Evolutionary conservation across 2,888 invertebrate genomes (phyloP), one percentile per base, ranked within the genome.

Genomic region (Thumatha senex): DNA sequence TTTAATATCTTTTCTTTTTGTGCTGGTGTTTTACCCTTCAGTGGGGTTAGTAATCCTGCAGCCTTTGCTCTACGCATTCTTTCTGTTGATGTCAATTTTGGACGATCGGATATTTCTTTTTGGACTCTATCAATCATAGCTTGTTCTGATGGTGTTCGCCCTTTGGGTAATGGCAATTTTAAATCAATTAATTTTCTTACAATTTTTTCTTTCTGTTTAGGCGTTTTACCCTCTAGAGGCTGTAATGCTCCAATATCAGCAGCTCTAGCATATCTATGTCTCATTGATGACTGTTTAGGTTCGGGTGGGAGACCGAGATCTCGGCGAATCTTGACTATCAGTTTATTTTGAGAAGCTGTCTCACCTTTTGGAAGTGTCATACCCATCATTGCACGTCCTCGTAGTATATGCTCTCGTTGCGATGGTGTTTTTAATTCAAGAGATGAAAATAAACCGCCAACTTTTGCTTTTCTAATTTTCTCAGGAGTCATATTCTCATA

Each of bases 1-100:
- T 29, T 65, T 12, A 74, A n/a, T n/a, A 69, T 63, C 36, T 67
- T 68, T 54, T 72, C 72, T 48, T 58, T 68, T 56, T 74, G 52
- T 24, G 58, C 58, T 0, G 68, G 58, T 13, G 46, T 24, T 46
- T 43, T 43, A 18, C 43, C 34, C 7, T 18, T 34, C 9, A 43
- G 43, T 0, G 43, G 43, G n/a, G 43, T 43, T 5, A 43, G 43
- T 10, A 43, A 12, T 9, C 43, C 43, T 18, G 43, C 43, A 1
- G 43, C 43, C 9, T 43, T 43, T 18, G 43, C 43, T 3, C 15
- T 33, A 12, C 33, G 43, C 34, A 68, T 58, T 72, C 71, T 50
- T 62, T 43, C 43, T 34, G 43, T 18, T 0, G 10, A 18, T 4
- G 34, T 24, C 12, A 34, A n/a, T 42, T 1, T 15, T 2, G 34